Evolutionary conservation across 2,113 vertebrate genomes (phyloP), one percentile per base, ranked within the genome.

Genomic region (Zingel zingel): DNA sequence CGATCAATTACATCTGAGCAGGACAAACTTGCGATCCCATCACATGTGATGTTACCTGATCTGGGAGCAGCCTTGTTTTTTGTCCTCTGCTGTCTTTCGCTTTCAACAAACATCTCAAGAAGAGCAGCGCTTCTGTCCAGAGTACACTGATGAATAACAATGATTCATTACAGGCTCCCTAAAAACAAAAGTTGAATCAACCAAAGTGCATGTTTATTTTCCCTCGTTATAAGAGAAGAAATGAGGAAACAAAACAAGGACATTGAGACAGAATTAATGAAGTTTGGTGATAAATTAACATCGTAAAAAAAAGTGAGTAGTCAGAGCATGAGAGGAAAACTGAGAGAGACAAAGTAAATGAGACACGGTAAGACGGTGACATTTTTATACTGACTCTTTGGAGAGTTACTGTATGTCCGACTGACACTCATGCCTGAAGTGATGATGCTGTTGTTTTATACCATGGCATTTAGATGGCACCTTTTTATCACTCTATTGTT

Each of bases 131-230:
- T 74, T 79, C 54, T 64, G 50, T 85, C 72, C 30, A 16, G 58
- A 68, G 65, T 48, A 78, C 48, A 23, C 62, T 14, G 39, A 25
- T 51, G 39, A 66, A 50, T n/a, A 33, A 68, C 7, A 27, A 2
- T 27, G 61, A 83, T 79, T 85, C 84, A 65, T 79, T 74, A 84
- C 68, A 74, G 50, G 84, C 86, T 89, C 86, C 82, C 71, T 84
- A 57, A 69, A 66, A 84, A 61, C 39, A 79, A 64, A 78, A 74
- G 63, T 72, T 53, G 85, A 84, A 77, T 78, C 80, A 89, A 91
- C 91, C 88, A 91, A 91, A 92, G 80, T 89, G 88, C 82, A 87
- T 88, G 84, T 88, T 82, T 75, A 51, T 65, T 82, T 85, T 74
- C 63, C 21, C 27, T 87, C 61, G 71, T 70, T 27, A 21, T 48